phyloP scores from a whole-genome alignment of 2,113 vertebrate genomes.

The Onychostruthus taczanowskii region DNA sequence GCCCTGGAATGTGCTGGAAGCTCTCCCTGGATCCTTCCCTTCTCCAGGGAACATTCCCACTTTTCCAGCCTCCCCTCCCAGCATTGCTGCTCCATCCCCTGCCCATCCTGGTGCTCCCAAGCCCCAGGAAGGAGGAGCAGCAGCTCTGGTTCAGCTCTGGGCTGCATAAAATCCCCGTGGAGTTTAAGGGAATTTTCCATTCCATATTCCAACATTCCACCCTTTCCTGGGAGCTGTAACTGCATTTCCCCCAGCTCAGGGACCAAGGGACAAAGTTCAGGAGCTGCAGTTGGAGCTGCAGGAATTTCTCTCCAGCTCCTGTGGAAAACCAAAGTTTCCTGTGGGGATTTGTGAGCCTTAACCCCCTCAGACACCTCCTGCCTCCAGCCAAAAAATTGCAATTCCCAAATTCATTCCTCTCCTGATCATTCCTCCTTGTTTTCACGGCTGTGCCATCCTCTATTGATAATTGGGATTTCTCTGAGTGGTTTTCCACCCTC shows the following conservation, averaged over 20 bases:
- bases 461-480: not conserved
- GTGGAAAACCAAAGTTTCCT: not conserved
- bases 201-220: not conserved
- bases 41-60: not conserved
- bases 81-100: not conserved
- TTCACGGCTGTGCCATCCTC: not conserved
- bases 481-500: not conserved
- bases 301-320: not conserved
- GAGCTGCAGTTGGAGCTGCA: not conserved
- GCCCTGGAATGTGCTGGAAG: not conserved
- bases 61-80: not conserved
- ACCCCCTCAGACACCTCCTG: not conserved
- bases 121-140: not conserved
- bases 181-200: not conserved
- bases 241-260: not conserved
- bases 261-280: not conserved
- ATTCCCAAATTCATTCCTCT: not conserved
- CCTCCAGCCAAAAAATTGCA: not conserved
- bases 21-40: rapidly evolving
- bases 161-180: not conserved
- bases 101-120: not conserved
- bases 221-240: not conserved
- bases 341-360: not conserved
- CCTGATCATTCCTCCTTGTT: not conserved
- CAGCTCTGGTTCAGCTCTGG: rapidly evolving